phyloP scores from a whole-genome alignment of 2,888 invertebrate species.

The Campoplex capitator region DNA sequence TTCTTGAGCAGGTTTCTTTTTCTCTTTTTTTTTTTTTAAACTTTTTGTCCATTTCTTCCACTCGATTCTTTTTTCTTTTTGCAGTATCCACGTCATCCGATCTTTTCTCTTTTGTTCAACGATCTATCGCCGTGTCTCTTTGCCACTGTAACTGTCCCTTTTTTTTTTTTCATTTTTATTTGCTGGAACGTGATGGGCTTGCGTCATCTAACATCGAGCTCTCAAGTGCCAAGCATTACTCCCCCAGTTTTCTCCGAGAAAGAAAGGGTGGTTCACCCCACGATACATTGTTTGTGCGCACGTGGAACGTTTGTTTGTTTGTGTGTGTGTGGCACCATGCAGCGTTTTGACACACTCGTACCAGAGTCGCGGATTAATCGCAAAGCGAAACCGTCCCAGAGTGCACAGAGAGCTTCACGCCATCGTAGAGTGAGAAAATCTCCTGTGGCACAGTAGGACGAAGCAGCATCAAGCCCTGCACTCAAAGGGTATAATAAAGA shows the following conservation, averaged over 20 bases:
- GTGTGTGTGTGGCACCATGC: neutral
- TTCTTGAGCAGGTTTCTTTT: slow-evolving; percentile 33
- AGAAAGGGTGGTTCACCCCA: slow-evolving; percentile 31
- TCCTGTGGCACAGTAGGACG: neutral
- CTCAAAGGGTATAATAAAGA: neutral
- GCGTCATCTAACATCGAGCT: slow-evolving; percentile 59
- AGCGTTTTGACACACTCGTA: slow-evolving; percentile 52
- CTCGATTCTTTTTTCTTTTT: slow-evolving; percentile 45
- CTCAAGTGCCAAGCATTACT: slow-evolving; percentile 59
- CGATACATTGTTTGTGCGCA: neutral
- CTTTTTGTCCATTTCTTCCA: slow-evolving; percentile 27
- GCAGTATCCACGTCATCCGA: slow-evolving; percentile 54
- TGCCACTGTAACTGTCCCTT: slow-evolving; percentile 16
- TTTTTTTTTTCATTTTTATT: slow-evolving; percentile 45
- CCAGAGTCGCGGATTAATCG: slow-evolving; percentile 60
- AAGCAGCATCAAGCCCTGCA: slow-evolving; percentile 11
- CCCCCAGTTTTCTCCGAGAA: slow-evolving; percentile 40
- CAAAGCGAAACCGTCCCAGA: slow-evolving; percentile 50
- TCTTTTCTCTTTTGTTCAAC: slow-evolving; percentile 42
- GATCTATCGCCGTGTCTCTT: slow-evolving; percentile 43
- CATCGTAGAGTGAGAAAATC: slow-evolving; percentile 14
- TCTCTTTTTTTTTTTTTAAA: slow-evolving; percentile 5
- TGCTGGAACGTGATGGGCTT: slow-evolving; percentile 36
- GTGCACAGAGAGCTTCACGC: slow-evolving; percentile 45
- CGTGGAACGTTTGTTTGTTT: neutral